Base-by-base conservation (phyloP, 1,140 invertebrate genomes). In the Rhopalosiphum maidis region DNA sequence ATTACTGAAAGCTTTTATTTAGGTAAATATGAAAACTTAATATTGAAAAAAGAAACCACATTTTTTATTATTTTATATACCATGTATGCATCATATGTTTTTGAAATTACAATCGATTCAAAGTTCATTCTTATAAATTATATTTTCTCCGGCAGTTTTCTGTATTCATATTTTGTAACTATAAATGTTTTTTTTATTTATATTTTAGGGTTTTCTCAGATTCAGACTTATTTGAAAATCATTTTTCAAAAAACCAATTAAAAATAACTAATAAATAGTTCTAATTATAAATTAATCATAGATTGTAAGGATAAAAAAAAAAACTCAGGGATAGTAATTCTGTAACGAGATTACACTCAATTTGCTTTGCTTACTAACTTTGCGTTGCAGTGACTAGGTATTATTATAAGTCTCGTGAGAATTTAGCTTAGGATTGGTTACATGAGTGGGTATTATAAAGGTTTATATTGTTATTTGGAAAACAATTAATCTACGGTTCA, bases 391-490 rank as follows among this genome's bases (percentile, higher is more conserved):
- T 77, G n/a, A 77, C 15, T 5, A 77, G n/a, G 30, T 77, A 77
- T 68, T 68, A n/a, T 60, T 46, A 60, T 77, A 77, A 77, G n/a
- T 77, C 60, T n/a, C 60, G 1, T n/a, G n/a, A 77, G 60, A 77
- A 77, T 77, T 77, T n/a, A 77, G 15, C 18, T 77, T n/a, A n/a
- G 60, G 4, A 77, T 77, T n/a, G 30, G 60, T 77, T 77, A 77
- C 15, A 77, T 18, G 30, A 35, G 15, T 22, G 5, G n/a, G 60
- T 77, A 77, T 77, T 77, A 77, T n/a, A 77, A 77, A 35, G n/a
- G 60, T 77, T n/a, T 77, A 77, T 77, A 77, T n/a, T 77, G 60
- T 77, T n/a, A 77, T n/a, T 77, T n/a, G 60, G 60, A 77, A n/a
- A 77, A 77, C 60, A 77, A 77, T 77, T 77, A n/a, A 77, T 77